Percentiles rank a stretch among this genome's conserved stretches.
These are phyloP conservation scores for Taenioides sp. DNA, from an alignment of 2,797 vertebrate genomes.

Conservation along the genomic window DNA sequence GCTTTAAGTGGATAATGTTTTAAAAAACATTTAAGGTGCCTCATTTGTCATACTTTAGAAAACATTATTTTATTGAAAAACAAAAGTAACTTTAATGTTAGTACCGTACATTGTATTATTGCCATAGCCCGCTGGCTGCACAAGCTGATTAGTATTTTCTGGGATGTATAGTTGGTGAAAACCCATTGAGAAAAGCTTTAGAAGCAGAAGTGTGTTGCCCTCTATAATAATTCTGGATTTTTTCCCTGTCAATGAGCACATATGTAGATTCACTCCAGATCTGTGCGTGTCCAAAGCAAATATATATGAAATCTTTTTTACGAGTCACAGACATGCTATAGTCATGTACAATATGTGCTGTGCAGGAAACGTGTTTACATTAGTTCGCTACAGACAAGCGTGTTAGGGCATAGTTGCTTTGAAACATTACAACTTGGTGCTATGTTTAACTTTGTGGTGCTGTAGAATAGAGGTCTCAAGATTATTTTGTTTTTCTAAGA, in stretches of 20 bases:
- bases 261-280: slow-evolving; percentile 65
- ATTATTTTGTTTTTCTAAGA: slow-evolving; percentile 52
- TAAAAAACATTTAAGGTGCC: slow-evolving; percentile 78
- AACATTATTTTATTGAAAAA: slow-evolving; percentile 72
- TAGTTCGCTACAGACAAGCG: slow-evolving; percentile 69
- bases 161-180: slow-evolving; percentile 73
- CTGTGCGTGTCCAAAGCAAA: slow-evolving; percentile 67
- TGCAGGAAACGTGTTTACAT: slow-evolving; percentile 81
- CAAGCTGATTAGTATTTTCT: slow-evolving; percentile 74
- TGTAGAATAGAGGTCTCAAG: slow-evolving; percentile 78
- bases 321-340: slow-evolving; percentile 68
- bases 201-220: slow-evolving; percentile 70
- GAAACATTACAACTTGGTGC: slow-evolving; percentile 82
- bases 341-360: slow-evolving; percentile 67
- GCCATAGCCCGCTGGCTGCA: slow-evolving; percentile 77
- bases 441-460: slow-evolving; percentile 85
- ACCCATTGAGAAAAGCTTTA: slow-evolving; percentile 74
- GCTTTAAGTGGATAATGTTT: slow-evolving; percentile 78
- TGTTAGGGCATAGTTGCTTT: slow-evolving; percentile 80
- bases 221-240: slow-evolving; percentile 65
- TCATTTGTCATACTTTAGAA: slow-evolving; percentile 76
- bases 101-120: slow-evolving; percentile 71
- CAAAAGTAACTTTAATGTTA: slow-evolving; percentile 70
- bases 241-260: slow-evolving; percentile 70
- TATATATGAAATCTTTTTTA: slow-evolving; percentile 53